Conservation (phyloP, 2,888 invertebrate genomes). For the Branchellion lobata region DNA sequence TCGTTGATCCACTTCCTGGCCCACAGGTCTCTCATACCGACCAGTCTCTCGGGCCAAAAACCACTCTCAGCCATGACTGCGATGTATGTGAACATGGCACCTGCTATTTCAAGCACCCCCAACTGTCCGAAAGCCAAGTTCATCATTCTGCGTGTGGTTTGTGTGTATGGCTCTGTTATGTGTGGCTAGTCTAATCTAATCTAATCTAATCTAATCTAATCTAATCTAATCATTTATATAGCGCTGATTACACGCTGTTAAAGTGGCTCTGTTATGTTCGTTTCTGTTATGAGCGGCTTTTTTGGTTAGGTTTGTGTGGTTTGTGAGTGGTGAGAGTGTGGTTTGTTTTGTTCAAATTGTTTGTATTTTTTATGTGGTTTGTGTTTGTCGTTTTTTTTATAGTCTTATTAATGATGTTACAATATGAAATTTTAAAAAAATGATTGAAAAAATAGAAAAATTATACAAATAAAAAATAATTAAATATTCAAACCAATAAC, state of each 20-base stretch:
- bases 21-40: slow-evolving; percentile 96
- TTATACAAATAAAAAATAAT: no score
- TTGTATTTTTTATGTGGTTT: neutral
- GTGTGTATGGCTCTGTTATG: neutral
- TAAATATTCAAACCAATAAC: no score
- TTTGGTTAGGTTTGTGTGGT: no score
- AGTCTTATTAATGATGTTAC: no score
- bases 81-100: slow-evolving; percentile 99
- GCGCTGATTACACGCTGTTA: no score
- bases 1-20: slow-evolving; percentile 98
- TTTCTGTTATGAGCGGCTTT: no score
- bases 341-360: neutral
- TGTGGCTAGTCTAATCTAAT: neutral
- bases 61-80: slow-evolving; percentile 99
- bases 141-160: slow-evolving; percentile 68
- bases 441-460: no score
- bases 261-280: no score
- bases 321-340: neutral
- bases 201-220: neutral
- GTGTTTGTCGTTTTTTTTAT: no score
- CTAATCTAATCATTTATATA: no score
- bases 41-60: slow-evolving; percentile 82
- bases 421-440: no score
- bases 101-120: slow-evolving; percentile 96
- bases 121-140: slow-evolving; percentile 99